phyloP scores from a whole-genome alignment of 2,113 vertebrate species.

The Daboia siamensis region DNA sequence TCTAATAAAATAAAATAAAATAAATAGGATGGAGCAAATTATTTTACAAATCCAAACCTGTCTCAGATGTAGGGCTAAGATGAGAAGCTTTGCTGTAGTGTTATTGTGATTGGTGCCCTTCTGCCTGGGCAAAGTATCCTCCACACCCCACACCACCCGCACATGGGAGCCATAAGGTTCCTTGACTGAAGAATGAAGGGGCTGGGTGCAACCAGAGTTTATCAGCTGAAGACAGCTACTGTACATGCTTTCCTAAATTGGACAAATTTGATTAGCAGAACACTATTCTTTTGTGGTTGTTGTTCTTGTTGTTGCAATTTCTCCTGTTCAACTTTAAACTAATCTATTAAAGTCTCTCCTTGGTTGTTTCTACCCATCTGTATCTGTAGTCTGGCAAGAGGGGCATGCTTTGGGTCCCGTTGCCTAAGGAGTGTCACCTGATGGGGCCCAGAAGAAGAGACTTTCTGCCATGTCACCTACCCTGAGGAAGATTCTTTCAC shows the following conservation, averaged over 20 bases:
- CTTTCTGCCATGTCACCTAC: neutral
- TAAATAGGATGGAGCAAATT: neutral
- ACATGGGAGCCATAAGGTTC: neutral
- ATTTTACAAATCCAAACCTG: neutral
- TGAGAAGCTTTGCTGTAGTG: neutral
- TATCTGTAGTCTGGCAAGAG: neutral
- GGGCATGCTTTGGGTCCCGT: neutral
- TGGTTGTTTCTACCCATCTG: neutral
- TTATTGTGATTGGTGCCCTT: no score
- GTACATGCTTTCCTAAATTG: neutral
- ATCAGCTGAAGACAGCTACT: neutral
- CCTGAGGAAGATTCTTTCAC: neutral
- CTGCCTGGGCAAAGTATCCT: neutral
- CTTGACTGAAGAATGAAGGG: neutral
- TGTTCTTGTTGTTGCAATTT: neutral
- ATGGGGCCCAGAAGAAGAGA: neutral
- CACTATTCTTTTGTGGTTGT: neutral
- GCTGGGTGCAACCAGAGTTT: neutral
- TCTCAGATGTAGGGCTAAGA: neutral
- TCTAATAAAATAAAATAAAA: no score
- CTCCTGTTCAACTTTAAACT: neutral
- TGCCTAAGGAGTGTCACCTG: neutral
- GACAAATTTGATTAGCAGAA: neutral
- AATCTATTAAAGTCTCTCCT: neutral
- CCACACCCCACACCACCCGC: neutral